Evolutionary conservation across 2,797 vertebrate species (phyloP).

Genomic region (Furcifer pardalis): DNA sequence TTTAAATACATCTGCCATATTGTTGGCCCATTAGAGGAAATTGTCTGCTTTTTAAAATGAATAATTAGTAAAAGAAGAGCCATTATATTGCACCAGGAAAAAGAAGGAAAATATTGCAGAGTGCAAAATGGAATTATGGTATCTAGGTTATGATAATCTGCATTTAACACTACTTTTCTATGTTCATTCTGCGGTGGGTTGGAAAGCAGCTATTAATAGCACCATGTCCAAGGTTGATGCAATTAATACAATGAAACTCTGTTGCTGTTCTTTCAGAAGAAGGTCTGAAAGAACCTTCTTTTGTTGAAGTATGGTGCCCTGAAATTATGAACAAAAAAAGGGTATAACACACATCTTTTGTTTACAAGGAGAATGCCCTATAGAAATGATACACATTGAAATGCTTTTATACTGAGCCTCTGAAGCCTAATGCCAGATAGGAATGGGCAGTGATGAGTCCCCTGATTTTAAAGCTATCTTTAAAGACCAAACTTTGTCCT

Average conservation of each 20-base stretch:
- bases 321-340: background rate
- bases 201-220: slow-evolving; percentile 10
- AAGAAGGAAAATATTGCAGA: background rate
- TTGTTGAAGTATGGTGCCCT: background rate
- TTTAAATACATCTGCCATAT: background rate
- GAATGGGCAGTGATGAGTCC: no score
- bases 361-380: background rate
- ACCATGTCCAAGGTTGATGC: background rate
- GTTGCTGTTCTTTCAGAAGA: background rate
- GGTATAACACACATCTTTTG: background rate
- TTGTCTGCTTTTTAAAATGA: background rate
- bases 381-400: background rate
- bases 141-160: background rate
- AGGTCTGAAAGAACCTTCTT: background rate
- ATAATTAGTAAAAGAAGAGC: background rate
- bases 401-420: no score
- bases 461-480: no score
- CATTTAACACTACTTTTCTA: background rate
- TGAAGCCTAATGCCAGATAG: no score
- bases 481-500: no score
- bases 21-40: background rate
- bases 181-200: background rate
- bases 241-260: background rate
- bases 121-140: background rate
- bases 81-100: background rate